phyloP scores from a whole-genome alignment of 2,797 vertebrate genomes.

The Macropodus opercularis region DNA sequence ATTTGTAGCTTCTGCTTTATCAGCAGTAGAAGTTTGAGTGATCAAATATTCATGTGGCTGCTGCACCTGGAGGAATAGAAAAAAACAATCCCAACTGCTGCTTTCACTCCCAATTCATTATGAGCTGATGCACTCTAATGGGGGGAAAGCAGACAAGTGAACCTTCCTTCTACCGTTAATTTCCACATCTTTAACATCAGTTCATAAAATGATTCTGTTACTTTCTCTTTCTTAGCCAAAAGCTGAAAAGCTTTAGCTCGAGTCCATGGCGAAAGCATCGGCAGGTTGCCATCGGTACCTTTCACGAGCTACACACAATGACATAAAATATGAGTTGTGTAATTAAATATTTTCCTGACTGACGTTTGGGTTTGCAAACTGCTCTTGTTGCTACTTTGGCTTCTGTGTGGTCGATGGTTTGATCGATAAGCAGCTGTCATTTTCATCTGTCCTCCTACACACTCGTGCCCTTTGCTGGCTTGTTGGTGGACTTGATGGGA shows the following conservation, averaged over 20 bases:
- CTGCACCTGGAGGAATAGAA: neutral
- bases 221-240: constrained; percentile 22
- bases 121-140: neutral
- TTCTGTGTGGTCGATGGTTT: neutral
- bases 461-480: constrained; percentile 1
- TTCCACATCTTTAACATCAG: constrained; percentile 21
- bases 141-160: neutral
- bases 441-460: constrained; percentile 5
- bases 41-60: constrained; percentile 31
- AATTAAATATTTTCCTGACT: neutral
- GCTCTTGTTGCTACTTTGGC: neutral
- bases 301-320: neutral
- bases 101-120: neutral
- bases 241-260: constrained; percentile 20
- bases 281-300: constrained; percentile 24
- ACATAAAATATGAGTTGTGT: constrained; percentile 10
- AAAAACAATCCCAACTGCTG: neutral
- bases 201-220: constrained; percentile 25
- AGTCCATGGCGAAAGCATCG: constrained; percentile 28
- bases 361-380: neutral
- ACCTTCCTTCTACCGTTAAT: constrained; percentile 14
- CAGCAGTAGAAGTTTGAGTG: neutral
- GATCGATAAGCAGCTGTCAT: constrained; percentile 49
- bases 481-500: constrained; percentile 51
- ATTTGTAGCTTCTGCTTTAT: constrained; percentile 5